A percentile compares a stretch with the other conserved stretches of the same genome.
phyloP scores from a whole-genome alignment of 2,797 vertebrate species.

The Hemibagrus guttatus region DNA sequence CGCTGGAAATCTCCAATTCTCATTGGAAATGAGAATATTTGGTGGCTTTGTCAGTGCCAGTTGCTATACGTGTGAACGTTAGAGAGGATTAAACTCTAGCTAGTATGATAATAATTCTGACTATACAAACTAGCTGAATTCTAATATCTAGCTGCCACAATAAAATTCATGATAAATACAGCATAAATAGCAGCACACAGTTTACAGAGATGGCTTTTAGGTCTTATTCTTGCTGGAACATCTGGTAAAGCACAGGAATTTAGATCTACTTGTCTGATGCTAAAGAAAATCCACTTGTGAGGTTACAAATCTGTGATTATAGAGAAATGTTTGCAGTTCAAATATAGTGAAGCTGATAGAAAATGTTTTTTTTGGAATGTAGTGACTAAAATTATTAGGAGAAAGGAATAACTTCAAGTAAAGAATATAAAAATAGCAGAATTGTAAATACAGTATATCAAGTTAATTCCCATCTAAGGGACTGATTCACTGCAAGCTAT shows the following conservation, averaged over 20 bases:
- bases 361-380: not conserved
- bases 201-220: not conserved
- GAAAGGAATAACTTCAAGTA: not conserved
- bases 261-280: not conserved
- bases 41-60: no score
- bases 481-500: not conserved
- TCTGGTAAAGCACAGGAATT: not conserved
- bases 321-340: not conserved
- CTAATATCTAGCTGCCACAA: no score
- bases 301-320: not conserved
- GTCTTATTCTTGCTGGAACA: not conserved
- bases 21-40: no score
- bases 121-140: not conserved
- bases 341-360: not conserved
- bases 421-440: not conserved
- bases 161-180: not conserved
- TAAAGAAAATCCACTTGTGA: not conserved
- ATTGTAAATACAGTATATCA: no score
- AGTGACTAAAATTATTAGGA: not conserved
- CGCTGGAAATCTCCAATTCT: no score
- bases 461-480: not conserved
- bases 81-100: not conserved
- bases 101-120: not conserved
- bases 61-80: no score
- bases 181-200: not conserved